These are phyloP conservation scores for Gryllus bimaculatus DNA, from an alignment of 1,140 invertebrate genomes.

Conservation along the genomic window DNA sequence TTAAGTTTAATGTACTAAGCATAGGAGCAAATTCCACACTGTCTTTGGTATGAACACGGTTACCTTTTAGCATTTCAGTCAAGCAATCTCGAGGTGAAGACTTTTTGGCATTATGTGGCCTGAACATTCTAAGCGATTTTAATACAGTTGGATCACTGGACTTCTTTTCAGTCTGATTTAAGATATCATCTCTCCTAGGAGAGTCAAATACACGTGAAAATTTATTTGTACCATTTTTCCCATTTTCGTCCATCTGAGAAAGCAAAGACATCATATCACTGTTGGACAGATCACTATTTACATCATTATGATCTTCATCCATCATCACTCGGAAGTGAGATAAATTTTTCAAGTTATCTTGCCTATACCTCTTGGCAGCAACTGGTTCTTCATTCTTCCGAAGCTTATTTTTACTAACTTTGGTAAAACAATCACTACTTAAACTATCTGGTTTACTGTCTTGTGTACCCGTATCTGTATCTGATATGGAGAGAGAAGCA, in stretches of 20 bases:
- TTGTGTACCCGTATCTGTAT: conserved; percentile 39
- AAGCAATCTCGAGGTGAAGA: conserved; percentile 15
- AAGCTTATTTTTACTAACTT: conserved; percentile 23
- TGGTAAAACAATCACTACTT: conserved; percentile 34
- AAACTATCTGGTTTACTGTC: conserved; percentile 39
- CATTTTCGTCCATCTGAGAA: conserved; percentile 6
- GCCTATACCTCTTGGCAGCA: conserved; percentile 10
- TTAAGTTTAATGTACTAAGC: conserved; percentile 40
- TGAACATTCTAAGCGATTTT: conserved; percentile 45
- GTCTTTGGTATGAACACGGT: conserved; percentile 9
- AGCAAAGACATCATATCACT: conserved; percentile 18
- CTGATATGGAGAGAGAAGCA: conserved; percentile 34
- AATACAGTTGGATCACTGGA: conserved; percentile 43
- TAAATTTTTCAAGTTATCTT: conserved; percentile 15
- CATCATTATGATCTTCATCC: conserved; percentile 13
- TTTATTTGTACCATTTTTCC: conserved; percentile 20
- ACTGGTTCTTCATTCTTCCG: conserved; percentile 17
- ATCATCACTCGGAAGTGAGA: conserved; percentile 17
- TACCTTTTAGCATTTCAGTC: conserved; percentile 7
- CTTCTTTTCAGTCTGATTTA: conserved; percentile 19
- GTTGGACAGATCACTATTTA: conserved; percentile 10
- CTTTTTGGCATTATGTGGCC: conserved; percentile 35
- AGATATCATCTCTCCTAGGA: background rate
- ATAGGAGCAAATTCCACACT: conserved; percentile 37
- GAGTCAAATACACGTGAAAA: background rate